A percentile compares a stretch with the other conserved stretches of the same genome.
Evolutionary conservation across 2,797 vertebrate species (phyloP).

Genomic region (Mus minutoides): DNA sequence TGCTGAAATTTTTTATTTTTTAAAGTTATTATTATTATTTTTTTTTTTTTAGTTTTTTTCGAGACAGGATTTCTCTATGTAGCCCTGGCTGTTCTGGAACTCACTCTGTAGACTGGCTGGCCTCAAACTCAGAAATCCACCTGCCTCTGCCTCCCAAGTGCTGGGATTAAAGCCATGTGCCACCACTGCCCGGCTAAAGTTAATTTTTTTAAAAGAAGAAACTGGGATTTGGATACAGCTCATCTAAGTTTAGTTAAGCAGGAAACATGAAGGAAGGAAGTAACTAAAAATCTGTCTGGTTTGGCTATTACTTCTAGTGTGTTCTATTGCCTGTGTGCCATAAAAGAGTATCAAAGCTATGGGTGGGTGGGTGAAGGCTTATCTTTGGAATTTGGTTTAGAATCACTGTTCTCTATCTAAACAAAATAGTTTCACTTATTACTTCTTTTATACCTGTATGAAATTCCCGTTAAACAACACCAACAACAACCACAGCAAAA

Average conservation of each 20-base stretch:
- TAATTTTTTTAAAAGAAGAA: neutral
- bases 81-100: too few species aligned
- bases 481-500: neutral
- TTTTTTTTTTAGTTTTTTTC: too few species aligned
- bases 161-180: too few species aligned
- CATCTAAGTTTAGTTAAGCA: neutral
- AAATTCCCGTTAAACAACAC: slow-evolving; percentile 20
- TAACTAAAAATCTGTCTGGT: neutral
- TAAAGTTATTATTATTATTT: neutral
- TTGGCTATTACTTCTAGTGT: neutral
- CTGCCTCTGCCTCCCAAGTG: too few species aligned
- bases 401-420: slow-evolving; percentile 16
- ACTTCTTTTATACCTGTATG: neutral
- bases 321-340: neutral
- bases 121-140: too few species aligned
- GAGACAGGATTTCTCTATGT: too few species aligned
- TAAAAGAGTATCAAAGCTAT: neutral
- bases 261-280: neutral
- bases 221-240: neutral
- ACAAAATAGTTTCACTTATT: neutral
- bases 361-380: too few species aligned
- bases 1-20: too few species aligned
- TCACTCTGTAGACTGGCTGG: too few species aligned
- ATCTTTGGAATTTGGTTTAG: neutral
- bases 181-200: neutral